Percentiles rank a stretch among this genome's conserved stretches.
Conservation (phyloP, 2,113 vertebrate genomes). For the Anguilla japonica region DNA sequence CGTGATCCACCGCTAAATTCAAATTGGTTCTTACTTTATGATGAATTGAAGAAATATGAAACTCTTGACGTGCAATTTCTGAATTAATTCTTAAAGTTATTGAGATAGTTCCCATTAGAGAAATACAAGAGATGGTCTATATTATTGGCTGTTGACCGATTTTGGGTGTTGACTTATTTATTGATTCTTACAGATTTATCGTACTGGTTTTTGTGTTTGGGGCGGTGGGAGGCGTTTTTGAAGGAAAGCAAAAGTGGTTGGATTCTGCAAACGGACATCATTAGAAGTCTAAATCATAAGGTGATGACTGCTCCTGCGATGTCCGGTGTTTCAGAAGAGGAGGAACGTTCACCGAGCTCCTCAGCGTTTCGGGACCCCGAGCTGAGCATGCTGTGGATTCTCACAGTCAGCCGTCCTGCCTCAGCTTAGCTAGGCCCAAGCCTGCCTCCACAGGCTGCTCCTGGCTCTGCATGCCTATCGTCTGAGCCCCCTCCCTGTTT, state of each 20-base stretch:
- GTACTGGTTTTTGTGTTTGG: background rate
- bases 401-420: background rate
- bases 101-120: background rate
- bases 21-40: background rate
- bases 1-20: background rate
- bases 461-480: conserved; percentile 65
- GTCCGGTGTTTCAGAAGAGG: background rate
- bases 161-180: background rate
- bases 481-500: conserved; percentile 43
- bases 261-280: no score
- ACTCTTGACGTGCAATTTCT: background rate
- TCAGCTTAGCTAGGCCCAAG: background rate
- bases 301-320: background rate
- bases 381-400: no score
- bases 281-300: background rate
- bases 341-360: background rate
- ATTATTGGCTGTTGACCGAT: background rate
- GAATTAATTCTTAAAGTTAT: background rate
- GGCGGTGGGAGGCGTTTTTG: background rate
- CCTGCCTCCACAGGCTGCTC: conserved; percentile 2
- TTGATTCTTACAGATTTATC: background rate
- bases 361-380: background rate
- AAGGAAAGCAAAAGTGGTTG: no score
- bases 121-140: background rate
- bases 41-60: background rate